phyloP scores from a whole-genome alignment of 2,888 invertebrate species.

The Xylota sylvarum region DNA sequence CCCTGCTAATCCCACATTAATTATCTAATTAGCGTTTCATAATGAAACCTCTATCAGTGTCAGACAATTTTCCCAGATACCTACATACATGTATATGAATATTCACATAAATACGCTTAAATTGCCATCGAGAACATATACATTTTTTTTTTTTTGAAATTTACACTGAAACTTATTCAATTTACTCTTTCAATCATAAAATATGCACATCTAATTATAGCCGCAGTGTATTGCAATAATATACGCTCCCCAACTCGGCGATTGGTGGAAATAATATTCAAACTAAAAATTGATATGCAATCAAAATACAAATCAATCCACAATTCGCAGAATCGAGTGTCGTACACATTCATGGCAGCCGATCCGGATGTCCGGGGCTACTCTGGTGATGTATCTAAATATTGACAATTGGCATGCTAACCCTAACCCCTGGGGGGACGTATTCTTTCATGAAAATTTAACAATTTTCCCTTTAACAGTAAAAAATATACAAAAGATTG shows the following conservation, averaged over 20 bases:
- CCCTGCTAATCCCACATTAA: conserved; percentile 57
- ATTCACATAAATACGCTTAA: conserved; percentile 6
- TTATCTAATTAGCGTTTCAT: conserved; percentile 57
- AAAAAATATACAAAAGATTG: neutral
- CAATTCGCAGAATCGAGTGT: neutral
- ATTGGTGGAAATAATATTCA: neutral
- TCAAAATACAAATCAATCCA: conserved; percentile 32
- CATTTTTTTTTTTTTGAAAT: conserved; percentile 40
- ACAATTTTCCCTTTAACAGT: neutral
- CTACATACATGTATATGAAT: neutral
- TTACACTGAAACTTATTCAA: conserved; percentile 49
- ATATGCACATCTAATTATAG: conserved; percentile 67
- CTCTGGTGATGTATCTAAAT: neutral
- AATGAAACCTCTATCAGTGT: conserved; percentile 23
- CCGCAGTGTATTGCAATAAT: conserved; percentile 22
- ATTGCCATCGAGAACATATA: conserved; percentile 14
- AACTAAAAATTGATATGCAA: conserved; percentile 30
- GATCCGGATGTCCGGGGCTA: neutral
- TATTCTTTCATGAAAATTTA: neutral
- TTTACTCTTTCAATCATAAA: conserved; percentile 54
- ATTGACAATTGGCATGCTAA: neutral
- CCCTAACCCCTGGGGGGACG: neutral
- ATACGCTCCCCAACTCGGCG: neutral
- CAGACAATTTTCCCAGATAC: neutral
- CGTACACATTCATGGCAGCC: neutral